Percentiles rank a stretch among this genome's conserved stretches.
phyloP scores from a whole-genome alignment of 2,797 vertebrate genomes.

The Pseudochromis fuscus region DNA sequence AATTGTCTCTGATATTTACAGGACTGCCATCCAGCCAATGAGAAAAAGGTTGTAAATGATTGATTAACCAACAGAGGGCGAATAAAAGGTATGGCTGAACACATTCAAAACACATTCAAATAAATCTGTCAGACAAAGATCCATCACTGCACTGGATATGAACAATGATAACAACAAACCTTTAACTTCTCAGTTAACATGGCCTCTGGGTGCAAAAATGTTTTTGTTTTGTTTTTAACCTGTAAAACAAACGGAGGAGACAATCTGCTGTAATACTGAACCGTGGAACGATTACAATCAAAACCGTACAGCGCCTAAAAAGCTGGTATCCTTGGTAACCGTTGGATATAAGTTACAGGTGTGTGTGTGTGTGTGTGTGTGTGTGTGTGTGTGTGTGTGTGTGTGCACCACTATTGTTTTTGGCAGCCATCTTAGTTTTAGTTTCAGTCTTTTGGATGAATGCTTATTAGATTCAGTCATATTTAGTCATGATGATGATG shows the following conservation, averaged over 20 bases:
- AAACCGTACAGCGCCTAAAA: slow-evolving; percentile 65
- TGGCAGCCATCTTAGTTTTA: too few species aligned
- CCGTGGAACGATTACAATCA: slow-evolving; percentile 68
- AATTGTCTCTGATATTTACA: slow-evolving; percentile 90
- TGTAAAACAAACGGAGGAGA: slow-evolving; percentile 39
- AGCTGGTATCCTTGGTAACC: slow-evolving; percentile 62
- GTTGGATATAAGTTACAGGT: slow-evolving; percentile 67
- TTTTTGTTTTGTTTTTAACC: too few species aligned
- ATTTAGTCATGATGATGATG: too few species aligned
- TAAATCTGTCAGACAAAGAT: slow-evolving; percentile 70
- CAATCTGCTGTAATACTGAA: slow-evolving; percentile 70
- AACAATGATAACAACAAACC: slow-evolving; percentile 57
- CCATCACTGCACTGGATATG: slow-evolving; percentile 73
- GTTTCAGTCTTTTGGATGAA: too few species aligned
- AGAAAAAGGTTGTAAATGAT: slow-evolving; percentile 82
- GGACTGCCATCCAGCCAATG: slow-evolving; percentile 92
- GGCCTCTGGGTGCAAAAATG: slow-evolving; percentile 51
- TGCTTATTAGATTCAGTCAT: too few species aligned
- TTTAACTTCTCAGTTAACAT: slow-evolving; percentile 54
- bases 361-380: slow-evolving; percentile 3
- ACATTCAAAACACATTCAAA: slow-evolving; percentile 79
- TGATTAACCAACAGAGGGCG: slow-evolving; percentile 70
- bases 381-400: too few species aligned
- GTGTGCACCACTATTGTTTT: too few species aligned
- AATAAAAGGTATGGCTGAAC: slow-evolving; percentile 65